phyloP scores from a whole-genome alignment of 1,140 invertebrate species.

The Drosophila parabipectinata region DNA sequence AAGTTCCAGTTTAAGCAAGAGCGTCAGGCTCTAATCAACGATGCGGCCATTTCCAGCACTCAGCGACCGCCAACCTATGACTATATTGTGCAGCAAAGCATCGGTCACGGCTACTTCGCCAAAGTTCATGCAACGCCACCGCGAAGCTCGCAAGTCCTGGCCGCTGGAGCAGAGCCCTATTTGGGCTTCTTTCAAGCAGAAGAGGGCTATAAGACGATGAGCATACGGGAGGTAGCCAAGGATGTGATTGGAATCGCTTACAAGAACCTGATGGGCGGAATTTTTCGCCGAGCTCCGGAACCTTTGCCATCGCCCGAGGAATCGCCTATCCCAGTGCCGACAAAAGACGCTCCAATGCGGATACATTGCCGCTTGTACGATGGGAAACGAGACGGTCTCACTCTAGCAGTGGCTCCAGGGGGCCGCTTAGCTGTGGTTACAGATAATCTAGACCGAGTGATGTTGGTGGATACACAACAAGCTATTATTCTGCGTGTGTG shows the following conservation, averaged over 20 bases:
- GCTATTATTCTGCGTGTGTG: constrained; percentile 94
- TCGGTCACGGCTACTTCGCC: constrained; percentile 70
- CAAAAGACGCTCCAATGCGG: constrained; percentile 88
- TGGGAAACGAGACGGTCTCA: constrained; percentile 89
- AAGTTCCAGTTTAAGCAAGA: constrained; percentile 94
- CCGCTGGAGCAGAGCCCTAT: constrained; percentile 92
- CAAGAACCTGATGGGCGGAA: constrained; percentile 69
- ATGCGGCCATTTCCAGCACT: constrained; percentile 91
- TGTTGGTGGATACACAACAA: constrained; percentile 91
- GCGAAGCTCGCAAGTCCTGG: constrained; percentile 90
- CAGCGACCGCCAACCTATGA: constrained; percentile 93
- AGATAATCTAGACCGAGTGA: constrained; percentile 94
- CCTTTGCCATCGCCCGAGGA: constrained; percentile 40
- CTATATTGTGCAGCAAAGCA: constrained; percentile 88
- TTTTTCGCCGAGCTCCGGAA: constrained; percentile 58
- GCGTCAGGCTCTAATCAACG: constrained; percentile 87
- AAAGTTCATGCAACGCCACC: constrained; percentile 90
- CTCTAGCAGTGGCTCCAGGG: constrained; percentile 91
- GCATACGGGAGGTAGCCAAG: constrained; percentile 92
- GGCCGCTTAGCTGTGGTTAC: constrained; percentile 91
- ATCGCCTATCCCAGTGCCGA: constrained; percentile 71
- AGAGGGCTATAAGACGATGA: constrained; percentile 91
- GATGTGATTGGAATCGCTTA: constrained; percentile 93
- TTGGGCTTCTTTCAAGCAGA: constrained; percentile 95
- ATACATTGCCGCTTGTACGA: constrained; percentile 94